Percentiles rank a stretch among this genome's conserved stretches.
These are phyloP conservation scores for Herpailurus yagouaroundi DNA, from an alignment of 2,113 vertebrate genomes.

Conservation along the genomic window DNA sequence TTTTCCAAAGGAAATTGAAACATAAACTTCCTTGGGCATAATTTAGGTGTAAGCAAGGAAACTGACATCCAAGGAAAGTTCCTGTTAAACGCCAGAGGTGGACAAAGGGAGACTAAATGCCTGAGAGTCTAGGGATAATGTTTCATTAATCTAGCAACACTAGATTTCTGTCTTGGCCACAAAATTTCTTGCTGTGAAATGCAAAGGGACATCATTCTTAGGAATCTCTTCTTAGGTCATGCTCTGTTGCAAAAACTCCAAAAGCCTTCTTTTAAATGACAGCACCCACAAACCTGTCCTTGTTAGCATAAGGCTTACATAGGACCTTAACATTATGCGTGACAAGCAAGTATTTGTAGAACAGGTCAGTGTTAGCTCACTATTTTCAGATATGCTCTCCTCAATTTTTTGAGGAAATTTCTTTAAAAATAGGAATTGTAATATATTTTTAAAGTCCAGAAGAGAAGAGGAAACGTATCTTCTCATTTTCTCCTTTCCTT, in stretches of 20 bases:
- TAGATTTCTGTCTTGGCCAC: background rate
- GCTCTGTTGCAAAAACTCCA: background rate
- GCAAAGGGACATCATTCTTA: background rate
- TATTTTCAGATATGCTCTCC: background rate
- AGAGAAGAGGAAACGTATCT: background rate
- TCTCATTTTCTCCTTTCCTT: background rate
- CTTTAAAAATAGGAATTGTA: background rate
- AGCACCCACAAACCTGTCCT: background rate
- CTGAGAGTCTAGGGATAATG: fast-evolving
- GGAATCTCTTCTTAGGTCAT: background rate
- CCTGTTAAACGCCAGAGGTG: background rate
- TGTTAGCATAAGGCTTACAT: fast-evolving
- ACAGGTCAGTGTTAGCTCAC: background rate
- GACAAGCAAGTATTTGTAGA: background rate
- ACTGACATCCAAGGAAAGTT: background rate
- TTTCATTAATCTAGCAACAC: background rate
- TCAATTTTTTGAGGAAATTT: background rate
- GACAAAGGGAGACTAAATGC: background rate
- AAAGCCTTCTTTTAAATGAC: background rate
- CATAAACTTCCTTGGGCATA: background rate
- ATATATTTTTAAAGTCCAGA: background rate
- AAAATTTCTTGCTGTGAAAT: background rate
- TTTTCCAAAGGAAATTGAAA: background rate
- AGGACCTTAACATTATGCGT: fast-evolving
- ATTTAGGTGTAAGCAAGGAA: background rate